Base-by-base conservation (phyloP, 1,140 invertebrate species). In the Ostrea denselamellosa region DNA sequence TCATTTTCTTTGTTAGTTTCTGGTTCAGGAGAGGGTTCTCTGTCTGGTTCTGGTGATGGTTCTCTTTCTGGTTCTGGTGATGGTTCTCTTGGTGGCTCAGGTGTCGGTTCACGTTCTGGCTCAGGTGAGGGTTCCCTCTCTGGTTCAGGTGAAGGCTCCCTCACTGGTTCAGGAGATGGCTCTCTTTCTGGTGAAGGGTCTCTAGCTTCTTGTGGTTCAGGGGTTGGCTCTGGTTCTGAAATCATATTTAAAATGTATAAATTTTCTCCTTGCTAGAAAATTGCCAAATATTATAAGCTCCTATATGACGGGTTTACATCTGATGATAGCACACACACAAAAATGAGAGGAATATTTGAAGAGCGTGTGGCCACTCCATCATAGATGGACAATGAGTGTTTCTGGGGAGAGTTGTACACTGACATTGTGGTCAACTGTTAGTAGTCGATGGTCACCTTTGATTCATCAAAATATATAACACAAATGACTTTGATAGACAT, bases 71-170 rank as follows among this genome's bases (percentile, higher is more conserved):
- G 28, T 19, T 85, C 88, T 25, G 86, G 86, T 12, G 52, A 65
- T 22, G 85, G 89, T 8, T 34, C 17, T 4, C 56, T n/a, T 10
- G 87, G 86, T 10, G 87, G 89, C 85, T 86, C 84, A 25, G 53
- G 53, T 10, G 83, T 52, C 17, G 71, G 86, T 77, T 84, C 83
- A 5, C 54, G 53, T 17, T 89, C 89, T 52, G 86, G 89, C 44
- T 90, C 86, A 34, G 89, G 85, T 25, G 86, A 82, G 14, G 88
- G 86, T 12, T 88, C 89, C 34, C 22, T 86, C 85, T 91, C 90
- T 12, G 86, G 87, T 58, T 71, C 85, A 81, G 87, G 86, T 62
- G 88, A 14, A 14, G 51, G 34, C 34, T 44, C 34, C 34, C 34
- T 44, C 34, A 44, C 9, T 53, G 52, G 83, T 54, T 86, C 85